Evolutionary conservation across 2,888 invertebrate species (phyloP).

Genomic region (Amphipyra berbera): DNA sequence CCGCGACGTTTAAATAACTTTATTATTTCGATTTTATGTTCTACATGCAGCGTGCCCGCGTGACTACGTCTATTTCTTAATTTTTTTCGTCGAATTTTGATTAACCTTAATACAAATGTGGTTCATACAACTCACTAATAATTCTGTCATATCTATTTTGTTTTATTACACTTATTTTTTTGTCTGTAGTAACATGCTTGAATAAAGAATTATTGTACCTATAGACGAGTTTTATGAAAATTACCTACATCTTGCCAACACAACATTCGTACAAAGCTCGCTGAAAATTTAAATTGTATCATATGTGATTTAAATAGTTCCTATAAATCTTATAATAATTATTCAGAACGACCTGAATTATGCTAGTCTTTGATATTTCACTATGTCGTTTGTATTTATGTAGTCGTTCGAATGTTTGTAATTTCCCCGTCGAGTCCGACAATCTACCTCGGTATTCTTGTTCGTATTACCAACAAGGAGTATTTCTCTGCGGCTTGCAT

Average conservation of each 20-base stretch:
- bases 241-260: conserved; percentile 42
- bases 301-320: conserved; percentile 41
- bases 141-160: conserved; percentile 47
- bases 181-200: conserved; percentile 23
- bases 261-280: conserved; percentile 5
- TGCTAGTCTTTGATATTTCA: conserved; percentile 37
- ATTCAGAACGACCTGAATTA: conserved; percentile 33
- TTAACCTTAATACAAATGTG: conserved; percentile 48
- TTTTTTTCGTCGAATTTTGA: conserved; percentile 36
- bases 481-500: conserved; percentile 76
- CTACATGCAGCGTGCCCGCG: conserved; percentile 40
- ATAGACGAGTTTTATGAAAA: conserved; percentile 38
- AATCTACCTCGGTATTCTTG: conserved; percentile 64
- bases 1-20: conserved; percentile 51
- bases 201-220: conserved; percentile 36
- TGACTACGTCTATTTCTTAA: conserved; percentile 43
- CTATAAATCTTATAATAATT: conserved; percentile 47
- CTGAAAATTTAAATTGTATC: conserved; percentile 33
- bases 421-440: conserved; percentile 59
- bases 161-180: conserved; percentile 40
- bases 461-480: conserved; percentile 68
- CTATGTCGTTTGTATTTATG: conserved; percentile 36
- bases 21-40: conserved; percentile 52
- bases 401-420: conserved; percentile 61
- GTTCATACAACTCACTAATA: conserved; percentile 49